Evolutionary conservation across 2,797 vertebrate species (phyloP), one percentile per base, ranked within the genome.

Genomic region (Otolemur crassicaudatus): DNA sequence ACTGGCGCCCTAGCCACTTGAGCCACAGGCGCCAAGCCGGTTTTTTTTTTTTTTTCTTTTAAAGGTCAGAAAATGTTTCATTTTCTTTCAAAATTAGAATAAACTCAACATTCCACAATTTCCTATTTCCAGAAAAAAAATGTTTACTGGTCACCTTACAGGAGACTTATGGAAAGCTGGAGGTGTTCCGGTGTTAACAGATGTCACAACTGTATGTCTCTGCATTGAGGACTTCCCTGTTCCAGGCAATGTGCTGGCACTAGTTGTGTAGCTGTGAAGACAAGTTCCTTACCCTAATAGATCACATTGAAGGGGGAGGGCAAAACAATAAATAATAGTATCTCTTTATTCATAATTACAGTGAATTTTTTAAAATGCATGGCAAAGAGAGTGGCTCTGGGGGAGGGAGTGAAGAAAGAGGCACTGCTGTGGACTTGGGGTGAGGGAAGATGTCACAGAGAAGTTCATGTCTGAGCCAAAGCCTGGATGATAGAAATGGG

Each of bases 31-130:
- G n/a, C n/a, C n/a, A n/a, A n/a, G n/a, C n/a, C n/a, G n/a, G n/a
- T n/a, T n/a, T n/a, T 37, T 37, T 43, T 58, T 69, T 81, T 23
- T 53, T 53, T 69, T 49, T 40, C 25, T 82, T 90, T 67, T 76
- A 81, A 76, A 90, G 87, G n/a, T 79, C 85, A 94, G 53, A 89
- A 93, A 87, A 69, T 31, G 34, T 34, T 60, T 80, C 7, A 22
- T 67, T 96, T 94, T 88, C 70, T 72, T 96, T 40, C 37, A 46
- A 94, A 46, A 9, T 79, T 79, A 34, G 58, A 81, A 82, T 72
- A 90, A 95, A 89, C 23, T 89, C 60, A 91, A 9, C 86, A 77
- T 90, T 67, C 22, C 40, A 43, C 80, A 91, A 56, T 92, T 95
- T 87, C 20, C 76, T 86, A 56, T 40, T 90, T 79, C 31, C 34